A percentile compares a stretch with the other conserved stretches of the same genome.
Evolutionary conservation across 1,140 invertebrate species (phyloP).

Genomic region (Zaprionus africanus): DNA sequence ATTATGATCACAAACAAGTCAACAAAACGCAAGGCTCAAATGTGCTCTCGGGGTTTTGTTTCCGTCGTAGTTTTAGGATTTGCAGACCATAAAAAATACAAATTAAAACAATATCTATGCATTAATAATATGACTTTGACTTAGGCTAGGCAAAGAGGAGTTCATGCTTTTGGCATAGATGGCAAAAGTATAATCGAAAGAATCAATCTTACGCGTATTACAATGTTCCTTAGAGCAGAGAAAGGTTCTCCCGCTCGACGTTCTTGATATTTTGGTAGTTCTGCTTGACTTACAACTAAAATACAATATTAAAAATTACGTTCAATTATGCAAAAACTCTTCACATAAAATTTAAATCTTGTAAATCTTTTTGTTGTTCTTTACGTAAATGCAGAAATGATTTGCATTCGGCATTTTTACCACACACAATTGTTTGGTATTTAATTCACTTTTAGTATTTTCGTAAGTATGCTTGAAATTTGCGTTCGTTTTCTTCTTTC

Average conservation of each 20-base stretch:
- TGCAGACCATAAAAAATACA: slow-evolving; percentile 41
- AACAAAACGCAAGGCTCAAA: slow-evolving; percentile 33
- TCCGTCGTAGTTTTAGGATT: slow-evolving; percentile 43
- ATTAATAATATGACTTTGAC: slow-evolving; percentile 75
- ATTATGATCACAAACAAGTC: slow-evolving; percentile 70
- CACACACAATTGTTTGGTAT: slow-evolving; percentile 37
- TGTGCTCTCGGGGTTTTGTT: slow-evolving; percentile 28
- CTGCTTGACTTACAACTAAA: slow-evolving; percentile 62
- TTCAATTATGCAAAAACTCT: slow-evolving; percentile 56
- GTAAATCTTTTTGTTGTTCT: slow-evolving; percentile 25
- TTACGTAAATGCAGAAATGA: slow-evolving; percentile 50
- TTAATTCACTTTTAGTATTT: slow-evolving; percentile 37
- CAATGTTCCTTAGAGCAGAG: neutral
- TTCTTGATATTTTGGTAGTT: slow-evolving; percentile 70
- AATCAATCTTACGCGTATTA: slow-evolving; percentile 29
- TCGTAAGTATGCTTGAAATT: slow-evolving; percentile 19
- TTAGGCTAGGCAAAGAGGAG: slow-evolving; percentile 69
- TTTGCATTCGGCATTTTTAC: slow-evolving; percentile 37
- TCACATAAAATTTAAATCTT: slow-evolving; percentile 36
- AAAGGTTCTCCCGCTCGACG: slow-evolving; percentile 4
- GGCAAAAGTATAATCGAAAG: slow-evolving; percentile 55
- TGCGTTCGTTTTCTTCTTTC: neutral
- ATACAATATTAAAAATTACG: slow-evolving; percentile 70
- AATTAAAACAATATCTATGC: slow-evolving; percentile 56
- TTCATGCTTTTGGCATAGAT: slow-evolving; percentile 72